A percentile compares a stretch with the other conserved stretches of the same genome.
Conservation (phyloP, 2,888 invertebrate genomes). For the Branchellion lobata region DNA sequence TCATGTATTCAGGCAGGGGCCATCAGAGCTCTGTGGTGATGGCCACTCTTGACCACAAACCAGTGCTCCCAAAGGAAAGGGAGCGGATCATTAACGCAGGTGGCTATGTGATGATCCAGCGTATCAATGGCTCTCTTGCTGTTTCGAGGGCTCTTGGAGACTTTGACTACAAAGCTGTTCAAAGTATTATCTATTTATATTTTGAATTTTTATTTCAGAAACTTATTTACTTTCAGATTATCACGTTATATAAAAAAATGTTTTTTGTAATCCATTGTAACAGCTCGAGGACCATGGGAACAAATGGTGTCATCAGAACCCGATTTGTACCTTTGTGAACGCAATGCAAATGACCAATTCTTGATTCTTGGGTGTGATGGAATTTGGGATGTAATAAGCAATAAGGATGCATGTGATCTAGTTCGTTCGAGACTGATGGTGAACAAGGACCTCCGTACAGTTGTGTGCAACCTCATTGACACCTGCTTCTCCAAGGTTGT, state of each 20-base stretch:
- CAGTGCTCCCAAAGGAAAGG: constrained; percentile 71
- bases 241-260: too few species aligned
- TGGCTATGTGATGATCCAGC: constrained; percentile 92
- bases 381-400: constrained; percentile 97
- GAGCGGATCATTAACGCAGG: constrained; percentile 92
- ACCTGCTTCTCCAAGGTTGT: constrained; percentile 93
- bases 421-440: constrained; percentile 84
- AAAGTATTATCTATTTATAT: too few species aligned
- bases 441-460: constrained; percentile 80
- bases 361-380: constrained; percentile 96
- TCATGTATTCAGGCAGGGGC: constrained; percentile 72
- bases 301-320: constrained; percentile 98
- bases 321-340: constrained; percentile 72
- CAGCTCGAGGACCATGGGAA: constrained; percentile 78
- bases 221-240: too few species aligned
- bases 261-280: too few species aligned
- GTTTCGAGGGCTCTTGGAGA: constrained; percentile 93
- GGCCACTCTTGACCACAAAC: constrained; percentile 90
- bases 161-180: constrained; percentile 68
- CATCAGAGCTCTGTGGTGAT: constrained; percentile 71
- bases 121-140: constrained; percentile 92
- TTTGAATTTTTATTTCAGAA: too few species aligned
- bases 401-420: constrained; percentile 90
- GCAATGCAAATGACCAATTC: constrained; percentile 78
- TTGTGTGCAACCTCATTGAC: constrained; percentile 94